Conservation (phyloP, 2,888 invertebrate genomes). For the Nomada ferruginata region DNA sequence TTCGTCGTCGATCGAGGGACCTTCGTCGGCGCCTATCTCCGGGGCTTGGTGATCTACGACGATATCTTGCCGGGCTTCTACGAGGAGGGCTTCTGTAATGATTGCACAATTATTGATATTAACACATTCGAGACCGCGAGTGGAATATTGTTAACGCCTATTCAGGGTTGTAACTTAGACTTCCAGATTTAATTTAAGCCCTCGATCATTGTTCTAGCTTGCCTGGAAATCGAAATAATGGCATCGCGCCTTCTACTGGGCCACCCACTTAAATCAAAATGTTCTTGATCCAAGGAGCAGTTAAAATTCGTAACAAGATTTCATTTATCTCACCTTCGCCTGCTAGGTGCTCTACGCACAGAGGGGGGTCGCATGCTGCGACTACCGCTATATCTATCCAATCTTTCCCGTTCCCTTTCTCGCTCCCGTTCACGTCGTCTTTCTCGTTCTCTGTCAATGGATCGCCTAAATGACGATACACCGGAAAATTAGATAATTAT, state of each 20-base stretch:
- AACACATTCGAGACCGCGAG: background rate
- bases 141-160: too few species aligned
- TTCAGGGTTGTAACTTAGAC: too few species aligned
- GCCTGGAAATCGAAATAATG: too few species aligned
- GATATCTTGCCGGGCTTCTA: slow-evolving; percentile 80
- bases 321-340: slow-evolving; percentile 78
- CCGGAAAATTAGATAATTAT: slow-evolving; percentile 5
- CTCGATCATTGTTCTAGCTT: too few species aligned
- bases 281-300: background rate
- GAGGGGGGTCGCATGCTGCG: slow-evolving; percentile 83
- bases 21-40: slow-evolving; percentile 79
- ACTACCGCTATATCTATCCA: slow-evolving; percentile 80
- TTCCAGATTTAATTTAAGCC: too few species aligned
- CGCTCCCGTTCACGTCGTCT: slow-evolving; percentile 82
- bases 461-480: slow-evolving; percentile 72
- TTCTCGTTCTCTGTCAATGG: slow-evolving; percentile 79
- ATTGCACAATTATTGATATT: slow-evolving; percentile 12
- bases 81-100: slow-evolving; percentile 78
- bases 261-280: background rate
- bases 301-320: background rate
- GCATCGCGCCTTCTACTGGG: too few species aligned
- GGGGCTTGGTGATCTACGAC: slow-evolving; percentile 82
- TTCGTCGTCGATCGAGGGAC: slow-evolving; percentile 80
- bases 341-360: slow-evolving; percentile 79
- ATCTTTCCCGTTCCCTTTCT: slow-evolving; percentile 80